Conservation (phyloP, 1,140 invertebrate species). For the Chrysoperla carnea region DNA sequence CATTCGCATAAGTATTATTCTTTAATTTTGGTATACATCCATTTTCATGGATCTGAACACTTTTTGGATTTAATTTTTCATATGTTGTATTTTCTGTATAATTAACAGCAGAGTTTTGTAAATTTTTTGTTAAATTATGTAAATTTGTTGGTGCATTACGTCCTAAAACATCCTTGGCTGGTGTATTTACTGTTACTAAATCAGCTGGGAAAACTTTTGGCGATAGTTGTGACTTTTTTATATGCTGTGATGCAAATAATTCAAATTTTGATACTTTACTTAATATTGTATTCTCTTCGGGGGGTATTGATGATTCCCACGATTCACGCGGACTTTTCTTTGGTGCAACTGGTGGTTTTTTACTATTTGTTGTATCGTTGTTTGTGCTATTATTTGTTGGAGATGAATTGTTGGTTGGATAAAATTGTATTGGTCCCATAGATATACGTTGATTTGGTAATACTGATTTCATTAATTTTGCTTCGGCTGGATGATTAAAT, state of each 20-base stretch:
- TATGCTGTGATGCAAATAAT: slow-evolving; percentile 28
- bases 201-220: slow-evolving; percentile 62
- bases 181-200: slow-evolving; percentile 57
- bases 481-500: slow-evolving; percentile 80
- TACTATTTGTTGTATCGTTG: slow-evolving; percentile 17
- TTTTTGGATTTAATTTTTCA: slow-evolving; percentile 15
- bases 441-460: slow-evolving; percentile 56
- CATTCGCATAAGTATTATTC: slow-evolving; percentile 17
- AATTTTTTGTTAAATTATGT: slow-evolving; percentile 18
- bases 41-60: slow-evolving; percentile 18
- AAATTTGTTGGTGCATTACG: slow-evolving; percentile 29
- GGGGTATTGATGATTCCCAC: slow-evolving; percentile 25
- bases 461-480: slow-evolving; percentile 65
- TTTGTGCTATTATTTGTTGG: slow-evolving; percentile 18
- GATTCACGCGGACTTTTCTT: slow-evolving; percentile 22
- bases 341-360: slow-evolving; percentile 29
- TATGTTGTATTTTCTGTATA: slow-evolving; percentile 18
- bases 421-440: slow-evolving; percentile 48
- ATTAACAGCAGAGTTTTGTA: slow-evolving; percentile 20
- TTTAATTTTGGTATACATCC: slow-evolving; percentile 15
- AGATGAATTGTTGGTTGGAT: slow-evolving; percentile 15
- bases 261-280: slow-evolving; percentile 41
- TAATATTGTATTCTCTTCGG: slow-evolving; percentile 34
- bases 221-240: slow-evolving; percentile 29
- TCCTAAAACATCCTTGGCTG: slow-evolving; percentile 58